phyloP scores from a whole-genome alignment of 2,888 invertebrate genomes.

The Hypomecis punctinalis region DNA sequence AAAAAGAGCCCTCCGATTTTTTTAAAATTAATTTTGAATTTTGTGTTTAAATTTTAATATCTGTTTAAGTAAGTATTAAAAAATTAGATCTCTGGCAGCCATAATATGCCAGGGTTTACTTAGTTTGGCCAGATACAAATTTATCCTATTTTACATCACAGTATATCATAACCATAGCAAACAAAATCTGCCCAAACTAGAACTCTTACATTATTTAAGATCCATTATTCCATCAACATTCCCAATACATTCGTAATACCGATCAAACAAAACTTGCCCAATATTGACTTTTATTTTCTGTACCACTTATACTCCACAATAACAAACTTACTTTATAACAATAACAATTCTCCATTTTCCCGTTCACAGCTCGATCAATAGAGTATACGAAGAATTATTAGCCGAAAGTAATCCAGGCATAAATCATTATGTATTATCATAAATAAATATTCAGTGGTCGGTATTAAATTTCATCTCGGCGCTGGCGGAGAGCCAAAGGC shows the following conservation, averaged over 20 bases:
- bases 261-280: not conserved
- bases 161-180: no score
- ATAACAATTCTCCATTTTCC: conserved; percentile 20
- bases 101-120: no score
- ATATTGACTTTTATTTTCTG: not conserved
- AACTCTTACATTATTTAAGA: not conserved
- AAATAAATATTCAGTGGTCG: conserved; percentile 81
- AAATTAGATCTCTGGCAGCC: no score
- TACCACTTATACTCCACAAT: conserved; percentile 5
- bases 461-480: conserved; percentile 78
- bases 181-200: no score
- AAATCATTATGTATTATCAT: conserved; percentile 82
- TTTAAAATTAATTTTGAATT: no score
- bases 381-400: conserved; percentile 63
- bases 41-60: no score
- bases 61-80: no score
- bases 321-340: conserved; percentile 10
- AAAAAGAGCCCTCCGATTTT: no score
- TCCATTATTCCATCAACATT: not conserved
- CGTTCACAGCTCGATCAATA: conserved; percentile 29
- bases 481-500: conserved; percentile 68
- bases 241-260: conserved; percentile 1
- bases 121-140: no score
- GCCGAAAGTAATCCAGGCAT: conserved; percentile 70
- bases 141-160: no score